A percentile compares a stretch with the other conserved stretches of the same genome.
These are phyloP conservation scores for Pogonocherus hispidulus DNA, from an alignment of 2,888 invertebrate genomes.

Conservation along the genomic window DNA sequence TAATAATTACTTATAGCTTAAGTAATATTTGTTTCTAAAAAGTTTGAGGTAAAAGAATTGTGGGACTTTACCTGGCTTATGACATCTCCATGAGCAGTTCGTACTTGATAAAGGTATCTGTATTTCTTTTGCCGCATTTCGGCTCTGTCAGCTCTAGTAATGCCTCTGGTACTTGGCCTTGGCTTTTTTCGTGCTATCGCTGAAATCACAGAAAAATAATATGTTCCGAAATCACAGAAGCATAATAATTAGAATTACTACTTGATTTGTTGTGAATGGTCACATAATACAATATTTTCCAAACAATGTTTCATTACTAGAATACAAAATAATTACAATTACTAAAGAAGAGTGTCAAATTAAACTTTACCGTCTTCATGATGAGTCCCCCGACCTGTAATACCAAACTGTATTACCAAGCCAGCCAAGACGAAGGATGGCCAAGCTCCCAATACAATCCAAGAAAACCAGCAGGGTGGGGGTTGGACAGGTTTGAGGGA, in stretches of 20 bases:
- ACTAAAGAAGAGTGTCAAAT: too few relatives aligned
- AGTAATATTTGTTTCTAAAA: too few relatives aligned
- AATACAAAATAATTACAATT: too few relatives aligned
- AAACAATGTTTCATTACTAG: too few relatives aligned
- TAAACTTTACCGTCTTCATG: constrained; percentile 78
- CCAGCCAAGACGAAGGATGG: constrained; percentile 79
- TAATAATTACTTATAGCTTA: too few relatives aligned
- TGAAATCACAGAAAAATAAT: constrained; percentile 46
- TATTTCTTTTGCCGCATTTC: constrained; percentile 88
- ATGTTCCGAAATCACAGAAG: too few relatives aligned
- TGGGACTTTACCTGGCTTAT: constrained; percentile 80
- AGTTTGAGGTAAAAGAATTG: too few relatives aligned
- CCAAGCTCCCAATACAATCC: constrained; percentile 82
- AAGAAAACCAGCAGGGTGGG: constrained; percentile 80
- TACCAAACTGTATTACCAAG: constrained; percentile 76
- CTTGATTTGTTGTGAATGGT: too few relatives aligned
- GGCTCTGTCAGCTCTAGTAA: constrained; percentile 82
- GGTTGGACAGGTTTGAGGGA: constrained; percentile 72
- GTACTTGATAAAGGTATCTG: constrained; percentile 89
- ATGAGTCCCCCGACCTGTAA: constrained; percentile 78
- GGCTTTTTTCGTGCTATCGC: constrained; percentile 69
- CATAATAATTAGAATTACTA: too few relatives aligned
- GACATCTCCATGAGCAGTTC: constrained; percentile 91
- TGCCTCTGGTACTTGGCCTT: constrained; percentile 66
- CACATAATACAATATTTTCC: too few relatives aligned